These are phyloP conservation scores for Pangasius mekongensis DNA, from an alignment of 2,797 vertebrate genomes.

Conservation along the genomic window DNA sequence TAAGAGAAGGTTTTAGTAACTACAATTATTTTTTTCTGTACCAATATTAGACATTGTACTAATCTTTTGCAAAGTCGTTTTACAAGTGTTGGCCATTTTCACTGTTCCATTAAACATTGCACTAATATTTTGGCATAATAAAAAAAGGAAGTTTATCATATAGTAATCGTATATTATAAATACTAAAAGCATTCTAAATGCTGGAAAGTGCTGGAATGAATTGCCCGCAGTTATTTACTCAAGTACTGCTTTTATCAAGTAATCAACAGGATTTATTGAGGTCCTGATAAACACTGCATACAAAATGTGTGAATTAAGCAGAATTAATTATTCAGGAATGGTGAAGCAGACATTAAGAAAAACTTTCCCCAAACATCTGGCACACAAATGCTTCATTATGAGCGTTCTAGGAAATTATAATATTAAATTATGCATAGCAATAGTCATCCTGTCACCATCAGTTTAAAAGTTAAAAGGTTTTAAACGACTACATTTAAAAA, in stretches of 20 bases:
- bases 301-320: conserved; percentile 10
- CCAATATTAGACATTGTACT: background rate
- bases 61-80: background rate
- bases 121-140: background rate
- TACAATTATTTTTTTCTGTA: background rate
- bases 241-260: conserved; percentile 5
- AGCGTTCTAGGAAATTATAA: background rate
- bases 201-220: conserved; percentile 1
- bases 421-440: background rate
- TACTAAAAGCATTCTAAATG: background rate
- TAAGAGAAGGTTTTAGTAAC: background rate
- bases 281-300: conserved; percentile 18
- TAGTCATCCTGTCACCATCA: background rate
- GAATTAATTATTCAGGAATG: conserved; percentile 16
- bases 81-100: background rate
- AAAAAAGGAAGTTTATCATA: background rate
- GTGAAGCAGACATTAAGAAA: background rate
- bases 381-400: conserved; percentile 3
- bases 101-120: background rate
- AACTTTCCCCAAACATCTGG: conserved; percentile 12
- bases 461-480: background rate
- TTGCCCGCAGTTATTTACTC: background rate
- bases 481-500: background rate
- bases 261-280: conserved; percentile 23
- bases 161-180: conserved; percentile 19